phyloP scores from a whole-genome alignment of 2,888 invertebrate species.

The Lasioglossum leucozonium region DNA sequence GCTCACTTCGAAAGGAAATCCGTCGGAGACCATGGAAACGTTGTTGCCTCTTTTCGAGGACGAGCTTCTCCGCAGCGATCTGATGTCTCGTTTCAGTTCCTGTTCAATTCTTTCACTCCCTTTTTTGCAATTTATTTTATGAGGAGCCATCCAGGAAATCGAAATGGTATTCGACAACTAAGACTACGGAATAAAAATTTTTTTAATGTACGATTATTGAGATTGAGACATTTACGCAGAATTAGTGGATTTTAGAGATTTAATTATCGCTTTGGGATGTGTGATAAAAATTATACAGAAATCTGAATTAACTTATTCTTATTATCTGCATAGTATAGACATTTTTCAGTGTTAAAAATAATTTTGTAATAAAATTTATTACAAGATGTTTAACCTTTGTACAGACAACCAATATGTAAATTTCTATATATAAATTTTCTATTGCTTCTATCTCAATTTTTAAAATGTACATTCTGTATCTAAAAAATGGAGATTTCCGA shows the following conservation, averaged over 20 bases:
- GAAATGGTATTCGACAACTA: background rate
- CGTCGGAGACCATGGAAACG: constrained; percentile 41
- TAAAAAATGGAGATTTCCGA: background rate
- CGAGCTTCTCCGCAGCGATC: background rate
- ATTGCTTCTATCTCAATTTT: background rate
- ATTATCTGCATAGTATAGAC: background rate
- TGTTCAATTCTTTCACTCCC: no score
- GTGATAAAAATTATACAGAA: background rate
- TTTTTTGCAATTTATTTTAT: background rate
- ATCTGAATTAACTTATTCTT: background rate
- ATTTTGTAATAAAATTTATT: no score
- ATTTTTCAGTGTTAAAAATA: no score
- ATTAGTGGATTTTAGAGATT: background rate
- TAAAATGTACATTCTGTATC: background rate
- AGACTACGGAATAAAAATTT: no score
- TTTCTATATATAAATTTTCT: background rate
- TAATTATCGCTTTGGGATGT: no score
- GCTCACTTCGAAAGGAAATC: background rate
- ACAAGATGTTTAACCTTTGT: background rate
- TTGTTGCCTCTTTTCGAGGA: background rate
- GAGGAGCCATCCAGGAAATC: background rate
- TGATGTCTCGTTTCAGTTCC: background rate
- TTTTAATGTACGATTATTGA: background rate
- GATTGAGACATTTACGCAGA: background rate
- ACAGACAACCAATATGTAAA: background rate